Evolutionary conservation across 2,888 invertebrate genomes (phyloP).

Genomic region (Cephus pulcher): DNA sequence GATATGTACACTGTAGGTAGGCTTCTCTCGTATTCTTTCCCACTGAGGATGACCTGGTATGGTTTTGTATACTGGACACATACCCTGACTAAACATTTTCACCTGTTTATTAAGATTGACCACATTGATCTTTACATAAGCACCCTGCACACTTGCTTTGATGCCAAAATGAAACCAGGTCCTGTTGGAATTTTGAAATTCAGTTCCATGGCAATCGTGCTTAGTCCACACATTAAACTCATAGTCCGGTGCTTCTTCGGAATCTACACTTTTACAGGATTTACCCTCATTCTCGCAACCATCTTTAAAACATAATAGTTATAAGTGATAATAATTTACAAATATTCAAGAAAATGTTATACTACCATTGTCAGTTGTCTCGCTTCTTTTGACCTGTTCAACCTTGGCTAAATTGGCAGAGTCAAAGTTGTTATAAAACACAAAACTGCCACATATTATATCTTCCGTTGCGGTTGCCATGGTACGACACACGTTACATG

Average conservation of each 20-base stretch:
- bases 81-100: constrained; percentile 91
- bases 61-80: constrained; percentile 84
- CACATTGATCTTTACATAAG: constrained; percentile 81
- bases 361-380: constrained; percentile 54
- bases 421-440: constrained; percentile 89
- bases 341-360: not conserved
- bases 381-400: constrained; percentile 72
- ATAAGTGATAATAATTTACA: constrained; percentile 19
- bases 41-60: constrained; percentile 83
- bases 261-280: constrained; percentile 33
- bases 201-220: constrained; percentile 89
- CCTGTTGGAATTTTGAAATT: constrained; percentile 88
- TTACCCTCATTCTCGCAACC: constrained; percentile 43
- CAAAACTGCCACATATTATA: constrained; percentile 78
- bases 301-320: constrained; percentile 1
- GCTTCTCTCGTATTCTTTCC: constrained; percentile 86
- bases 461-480: constrained; percentile 64
- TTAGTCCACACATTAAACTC: constrained; percentile 93
- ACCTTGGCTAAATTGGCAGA: constrained; percentile 90
- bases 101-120: constrained; percentile 91
- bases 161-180: constrained; percentile 95
- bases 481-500: constrained; percentile 50
- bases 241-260: constrained; percentile 74
- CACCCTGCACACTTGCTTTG: constrained; percentile 69
- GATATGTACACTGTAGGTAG: constrained; percentile 77